Conservation (phyloP, 2,888 invertebrate genomes). For the Cyrtodaria siliqua region DNA sequence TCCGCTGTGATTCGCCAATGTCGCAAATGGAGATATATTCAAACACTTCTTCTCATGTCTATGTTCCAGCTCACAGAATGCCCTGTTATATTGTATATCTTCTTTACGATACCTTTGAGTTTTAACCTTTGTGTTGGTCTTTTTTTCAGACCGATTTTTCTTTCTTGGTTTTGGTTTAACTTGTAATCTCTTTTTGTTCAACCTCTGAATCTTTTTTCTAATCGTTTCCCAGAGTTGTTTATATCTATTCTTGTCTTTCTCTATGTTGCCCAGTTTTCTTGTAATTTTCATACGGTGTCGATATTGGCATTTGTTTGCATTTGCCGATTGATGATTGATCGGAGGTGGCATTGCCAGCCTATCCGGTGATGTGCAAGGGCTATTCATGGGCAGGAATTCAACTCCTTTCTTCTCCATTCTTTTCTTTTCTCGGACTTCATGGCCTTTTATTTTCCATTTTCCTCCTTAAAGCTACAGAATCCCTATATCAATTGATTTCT, state of each 20-base stretch:
- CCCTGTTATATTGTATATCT: background rate
- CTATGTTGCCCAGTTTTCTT: no score
- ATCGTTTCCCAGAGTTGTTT: background rate
- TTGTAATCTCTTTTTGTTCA: background rate
- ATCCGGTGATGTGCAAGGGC: no score
- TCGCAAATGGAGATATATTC: slow-evolving; percentile 31
- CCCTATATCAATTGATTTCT: no score
- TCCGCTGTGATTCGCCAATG: no score
- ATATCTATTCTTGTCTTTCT: background rate
- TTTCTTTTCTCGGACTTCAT: slow-evolving; percentile 7
- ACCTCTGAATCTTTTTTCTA: background rate
- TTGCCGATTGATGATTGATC: no score
- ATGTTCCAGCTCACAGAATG: slow-evolving; percentile 15
- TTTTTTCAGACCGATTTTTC: no score
- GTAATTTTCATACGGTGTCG: no score
- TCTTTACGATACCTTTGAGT: background rate
- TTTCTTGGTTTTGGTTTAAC: no score
- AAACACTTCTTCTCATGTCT: slow-evolving; percentile 16
- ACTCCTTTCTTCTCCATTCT: slow-evolving; percentile 3
- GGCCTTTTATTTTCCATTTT: no score
- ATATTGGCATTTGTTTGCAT: no score
- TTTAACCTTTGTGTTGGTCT: background rate
- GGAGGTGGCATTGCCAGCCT: background rate
- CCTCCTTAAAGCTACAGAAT: no score
- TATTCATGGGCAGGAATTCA: slow-evolving; percentile 13